Conservation (phyloP, 2,888 invertebrate species). For the Noctua pronuba region DNA sequence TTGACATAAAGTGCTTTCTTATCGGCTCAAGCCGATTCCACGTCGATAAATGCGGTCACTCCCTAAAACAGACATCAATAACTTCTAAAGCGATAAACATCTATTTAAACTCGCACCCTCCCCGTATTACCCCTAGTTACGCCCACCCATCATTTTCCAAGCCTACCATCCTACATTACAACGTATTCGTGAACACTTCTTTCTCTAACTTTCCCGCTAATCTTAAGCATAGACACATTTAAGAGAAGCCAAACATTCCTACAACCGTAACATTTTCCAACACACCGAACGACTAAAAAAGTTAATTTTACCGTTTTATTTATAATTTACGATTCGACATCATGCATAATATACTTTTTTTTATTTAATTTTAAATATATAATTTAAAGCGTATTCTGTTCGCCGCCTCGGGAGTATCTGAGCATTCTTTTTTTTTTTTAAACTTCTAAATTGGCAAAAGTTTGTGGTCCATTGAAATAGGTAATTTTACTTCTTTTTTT, state of each 20-base stretch:
- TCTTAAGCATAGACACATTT: constrained; percentile 78
- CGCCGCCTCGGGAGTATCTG: constrained; percentile 81
- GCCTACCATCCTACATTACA: constrained; percentile 68
- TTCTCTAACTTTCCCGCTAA: constrained; percentile 80
- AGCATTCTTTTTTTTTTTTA: constrained; percentile 66
- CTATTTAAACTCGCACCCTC: constrained; percentile 17
- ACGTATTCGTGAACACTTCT: constrained; percentile 80
- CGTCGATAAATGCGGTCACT: not conserved
- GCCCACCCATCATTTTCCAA: constrained; percentile 60
- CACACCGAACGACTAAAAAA: constrained; percentile 79
- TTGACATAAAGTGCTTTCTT: not conserved
- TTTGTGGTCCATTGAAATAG: constrained; percentile 66
- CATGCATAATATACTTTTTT: constrained; percentile 71
- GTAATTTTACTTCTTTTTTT: constrained; percentile 53
- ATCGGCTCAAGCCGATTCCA: not conserved
- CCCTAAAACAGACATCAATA: constrained; percentile 27
- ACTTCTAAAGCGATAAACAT: constrained; percentile 60
- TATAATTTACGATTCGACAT: constrained; percentile 51
- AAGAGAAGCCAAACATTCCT: constrained; percentile 66
- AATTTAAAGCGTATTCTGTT: constrained; percentile 84
- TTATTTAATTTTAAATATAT: constrained; percentile 58
- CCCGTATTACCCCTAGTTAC: constrained; percentile 50
- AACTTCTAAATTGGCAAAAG: constrained; percentile 66
- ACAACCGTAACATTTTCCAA: constrained; percentile 71
- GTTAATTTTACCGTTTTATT: constrained; percentile 57